Conservation (phyloP, 2,888 invertebrate species). For the Leucania comma region DNA sequence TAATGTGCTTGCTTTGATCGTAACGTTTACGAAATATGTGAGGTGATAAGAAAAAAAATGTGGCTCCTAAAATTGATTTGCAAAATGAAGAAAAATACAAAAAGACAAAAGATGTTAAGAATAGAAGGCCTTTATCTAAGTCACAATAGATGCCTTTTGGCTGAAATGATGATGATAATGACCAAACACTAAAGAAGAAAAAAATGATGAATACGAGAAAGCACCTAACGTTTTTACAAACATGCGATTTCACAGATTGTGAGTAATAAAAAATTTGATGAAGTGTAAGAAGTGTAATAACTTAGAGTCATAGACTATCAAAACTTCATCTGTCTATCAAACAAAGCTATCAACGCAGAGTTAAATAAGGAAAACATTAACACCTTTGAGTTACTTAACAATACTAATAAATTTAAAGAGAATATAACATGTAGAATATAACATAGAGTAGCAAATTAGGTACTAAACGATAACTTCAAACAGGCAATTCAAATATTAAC, state of each 20-base stretch:
- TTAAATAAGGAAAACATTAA: neutral
- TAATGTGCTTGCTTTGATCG: slow-evolving; percentile 21
- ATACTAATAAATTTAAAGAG: neutral
- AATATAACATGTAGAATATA: neutral
- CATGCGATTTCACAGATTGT: neutral
- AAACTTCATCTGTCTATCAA: neutral
- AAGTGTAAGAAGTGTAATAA: neutral
- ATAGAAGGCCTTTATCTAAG: too few relatives aligned
- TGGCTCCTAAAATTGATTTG: neutral
- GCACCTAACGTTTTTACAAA: neutral
- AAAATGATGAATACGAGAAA: neutral
- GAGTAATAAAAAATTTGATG: neutral
- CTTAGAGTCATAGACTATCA: too few relatives aligned
- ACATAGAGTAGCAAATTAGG: neutral
- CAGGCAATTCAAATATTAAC: slow-evolving; percentile 11
- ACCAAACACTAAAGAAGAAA: too few relatives aligned
- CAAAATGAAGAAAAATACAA: neutral
- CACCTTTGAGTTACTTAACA: neutral
- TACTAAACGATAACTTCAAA: neutral
- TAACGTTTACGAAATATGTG: neutral
- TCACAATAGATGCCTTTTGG: too few relatives aligned
- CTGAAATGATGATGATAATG: too few relatives aligned
- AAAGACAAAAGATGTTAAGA: too few relatives aligned
- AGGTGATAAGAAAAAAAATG: neutral
- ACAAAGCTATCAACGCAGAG: neutral